Conservation (phyloP, 2,113 vertebrate genomes). For the Ammodytes dubius region DNA sequence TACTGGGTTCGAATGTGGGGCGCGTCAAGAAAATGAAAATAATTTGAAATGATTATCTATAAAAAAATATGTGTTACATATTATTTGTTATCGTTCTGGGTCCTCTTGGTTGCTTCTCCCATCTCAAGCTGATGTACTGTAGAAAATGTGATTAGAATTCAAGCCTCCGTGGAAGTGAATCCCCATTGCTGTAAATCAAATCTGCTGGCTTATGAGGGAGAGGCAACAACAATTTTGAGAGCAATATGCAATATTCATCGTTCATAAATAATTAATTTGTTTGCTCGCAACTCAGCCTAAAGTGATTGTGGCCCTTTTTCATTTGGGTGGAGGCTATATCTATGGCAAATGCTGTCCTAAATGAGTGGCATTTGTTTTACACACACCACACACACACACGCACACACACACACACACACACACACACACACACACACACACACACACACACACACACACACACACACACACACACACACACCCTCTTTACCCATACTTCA, state of each 20-base stretch:
- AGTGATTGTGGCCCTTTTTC: conserved; percentile 79
- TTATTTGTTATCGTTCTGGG: conserved; percentile 15
- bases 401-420: too few relatives aligned
- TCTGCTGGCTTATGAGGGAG: conserved; percentile 72
- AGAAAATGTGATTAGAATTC: conserved; percentile 69
- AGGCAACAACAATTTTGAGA: conserved; percentile 79
- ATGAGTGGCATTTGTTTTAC: conserved; percentile 64
- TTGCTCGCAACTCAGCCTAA: conserved; percentile 76
- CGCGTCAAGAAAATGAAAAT: conserved; percentile 23
- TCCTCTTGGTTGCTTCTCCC: conserved; percentile 14
- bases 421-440: too few relatives aligned
- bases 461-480: too few relatives aligned
- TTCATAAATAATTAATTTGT: conserved; percentile 83
- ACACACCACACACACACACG: conserved; percentile 2
- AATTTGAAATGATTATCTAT: neutral
- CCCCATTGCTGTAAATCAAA: conserved; percentile 76
- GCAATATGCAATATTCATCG: conserved; percentile 83
- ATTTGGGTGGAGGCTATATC: conserved; percentile 64
- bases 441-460: too few relatives aligned
- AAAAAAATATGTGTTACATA: neutral
- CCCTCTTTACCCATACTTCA: conserved; percentile 64
- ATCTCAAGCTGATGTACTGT: conserved; percentile 4
- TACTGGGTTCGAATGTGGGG: neutral
- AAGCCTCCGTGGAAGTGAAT: conserved; percentile 60
- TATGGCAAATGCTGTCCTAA: conserved; percentile 54